phyloP scores from a whole-genome alignment of 2,113 vertebrate species.

The Megaceryle maxima region DNA sequence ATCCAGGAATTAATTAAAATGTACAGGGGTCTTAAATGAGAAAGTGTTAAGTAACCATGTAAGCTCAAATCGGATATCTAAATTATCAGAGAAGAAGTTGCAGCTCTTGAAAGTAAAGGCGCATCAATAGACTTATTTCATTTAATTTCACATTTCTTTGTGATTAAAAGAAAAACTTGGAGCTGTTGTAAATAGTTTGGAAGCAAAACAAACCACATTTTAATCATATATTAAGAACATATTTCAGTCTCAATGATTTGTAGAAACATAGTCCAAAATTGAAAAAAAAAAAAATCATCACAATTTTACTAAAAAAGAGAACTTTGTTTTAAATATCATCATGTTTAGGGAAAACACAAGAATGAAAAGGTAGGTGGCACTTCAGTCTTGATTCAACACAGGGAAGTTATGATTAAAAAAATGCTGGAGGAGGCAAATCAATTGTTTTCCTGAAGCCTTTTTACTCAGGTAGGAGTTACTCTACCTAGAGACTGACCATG shows the following conservation, averaged over 20 bases:
- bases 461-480: not conserved
- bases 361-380: not conserved
- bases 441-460: not conserved
- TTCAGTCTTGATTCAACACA: not conserved
- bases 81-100: not conserved
- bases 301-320: not conserved
- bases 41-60: not conserved
- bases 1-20: not conserved
- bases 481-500: not conserved
- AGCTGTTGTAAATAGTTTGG: not conserved
- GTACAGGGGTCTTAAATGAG: not conserved
- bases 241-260: not conserved
- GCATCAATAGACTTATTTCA: rapidly evolving
- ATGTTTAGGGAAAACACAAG: not conserved
- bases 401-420: not conserved
- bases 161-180: not conserved
- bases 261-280: not conserved
- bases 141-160: not conserved
- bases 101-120: not conserved
- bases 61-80: not conserved
- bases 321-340: not conserved
- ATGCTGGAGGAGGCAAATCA: not conserved
- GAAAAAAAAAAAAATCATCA: not conserved
- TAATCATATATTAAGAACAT: not conserved
- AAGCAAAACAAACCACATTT: not conserved